Conservation (phyloP, 2,888 invertebrate species). For the Pteria penguin region DNA sequence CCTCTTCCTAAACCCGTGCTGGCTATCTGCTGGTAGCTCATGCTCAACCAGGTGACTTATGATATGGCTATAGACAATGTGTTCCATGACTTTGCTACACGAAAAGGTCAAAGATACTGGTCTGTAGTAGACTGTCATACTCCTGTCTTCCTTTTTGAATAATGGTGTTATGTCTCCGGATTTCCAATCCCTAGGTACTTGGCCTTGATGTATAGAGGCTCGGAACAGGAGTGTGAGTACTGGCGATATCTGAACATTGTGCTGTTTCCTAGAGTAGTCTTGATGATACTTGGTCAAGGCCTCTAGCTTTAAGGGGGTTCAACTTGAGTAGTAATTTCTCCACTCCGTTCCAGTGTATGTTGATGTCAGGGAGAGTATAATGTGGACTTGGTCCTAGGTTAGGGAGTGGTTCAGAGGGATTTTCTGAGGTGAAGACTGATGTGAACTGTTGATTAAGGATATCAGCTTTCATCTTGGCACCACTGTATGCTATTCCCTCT, state of each 20-base stretch:
- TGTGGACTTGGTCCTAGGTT: background rate
- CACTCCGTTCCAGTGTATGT: background rate
- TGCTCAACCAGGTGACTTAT: background rate
- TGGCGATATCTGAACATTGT: background rate
- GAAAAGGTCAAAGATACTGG: background rate
- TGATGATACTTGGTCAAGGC: background rate
- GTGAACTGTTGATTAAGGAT: background rate
- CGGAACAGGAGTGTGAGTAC: background rate
- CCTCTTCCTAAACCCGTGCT: background rate
- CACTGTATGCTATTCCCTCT: background rate
- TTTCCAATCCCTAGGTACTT: conserved; percentile 2
- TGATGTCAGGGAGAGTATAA: background rate
- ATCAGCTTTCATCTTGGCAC: background rate
- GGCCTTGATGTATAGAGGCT: background rate
- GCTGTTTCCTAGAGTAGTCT: conserved; percentile 1
- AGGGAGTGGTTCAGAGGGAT: background rate
- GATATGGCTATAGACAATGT: background rate
- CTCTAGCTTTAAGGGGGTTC: background rate
- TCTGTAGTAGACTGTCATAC: background rate
- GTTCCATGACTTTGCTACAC: background rate
- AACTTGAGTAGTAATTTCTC: background rate
- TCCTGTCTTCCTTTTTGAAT: background rate
- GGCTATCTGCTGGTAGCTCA: background rate
- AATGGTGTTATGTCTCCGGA: background rate
- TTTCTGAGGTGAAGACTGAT: background rate